These are phyloP conservation scores for Trimorus sp. DNA, from an alignment of 2,888 invertebrate genomes.

Conservation along the genomic window DNA sequence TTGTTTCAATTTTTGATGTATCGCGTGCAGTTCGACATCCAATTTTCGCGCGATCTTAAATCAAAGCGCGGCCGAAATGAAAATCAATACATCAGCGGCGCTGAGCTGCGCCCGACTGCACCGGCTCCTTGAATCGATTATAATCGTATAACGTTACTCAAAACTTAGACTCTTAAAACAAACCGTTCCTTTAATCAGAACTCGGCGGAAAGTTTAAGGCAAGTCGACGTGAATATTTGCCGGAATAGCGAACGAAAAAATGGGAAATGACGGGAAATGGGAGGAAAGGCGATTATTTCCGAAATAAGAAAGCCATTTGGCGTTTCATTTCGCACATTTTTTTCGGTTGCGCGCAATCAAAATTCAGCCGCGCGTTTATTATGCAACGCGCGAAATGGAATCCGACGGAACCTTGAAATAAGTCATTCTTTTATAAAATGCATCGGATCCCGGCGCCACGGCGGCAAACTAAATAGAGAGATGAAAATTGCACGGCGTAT, in stretches of 20 bases:
- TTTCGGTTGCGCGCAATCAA: conserved; percentile 3
- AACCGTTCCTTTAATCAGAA: too few relatives aligned
- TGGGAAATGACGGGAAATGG: too few relatives aligned
- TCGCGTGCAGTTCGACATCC: conserved; percentile 56
- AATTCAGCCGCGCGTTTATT: conserved; percentile 12
- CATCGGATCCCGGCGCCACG: conserved; percentile 15
- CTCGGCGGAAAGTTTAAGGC: too few relatives aligned
- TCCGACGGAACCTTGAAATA: conserved; percentile 28
- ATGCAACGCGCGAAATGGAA: conserved; percentile 13
- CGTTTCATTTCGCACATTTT: too few relatives aligned
- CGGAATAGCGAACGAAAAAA: too few relatives aligned
- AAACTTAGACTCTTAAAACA: too few relatives aligned
- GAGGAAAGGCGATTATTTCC: too few relatives aligned
- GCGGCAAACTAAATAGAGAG: conserved; percentile 12
- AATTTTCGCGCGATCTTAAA: conserved; percentile 55
- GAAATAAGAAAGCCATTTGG: too few relatives aligned
- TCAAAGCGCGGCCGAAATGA: conserved; percentile 41
- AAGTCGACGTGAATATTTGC: too few relatives aligned
- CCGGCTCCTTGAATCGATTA: conserved; percentile 21
- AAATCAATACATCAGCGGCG: conserved; percentile 44
- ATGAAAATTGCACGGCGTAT: conserved; percentile 23
- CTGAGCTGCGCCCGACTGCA: conserved; percentile 1
- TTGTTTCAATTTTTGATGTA: conserved; percentile 52
- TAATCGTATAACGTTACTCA: background rate
- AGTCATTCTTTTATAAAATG: conserved; percentile 29